Base-by-base conservation (phyloP, 1,140 invertebrate genomes). In the Condylostylus longicornis region DNA sequence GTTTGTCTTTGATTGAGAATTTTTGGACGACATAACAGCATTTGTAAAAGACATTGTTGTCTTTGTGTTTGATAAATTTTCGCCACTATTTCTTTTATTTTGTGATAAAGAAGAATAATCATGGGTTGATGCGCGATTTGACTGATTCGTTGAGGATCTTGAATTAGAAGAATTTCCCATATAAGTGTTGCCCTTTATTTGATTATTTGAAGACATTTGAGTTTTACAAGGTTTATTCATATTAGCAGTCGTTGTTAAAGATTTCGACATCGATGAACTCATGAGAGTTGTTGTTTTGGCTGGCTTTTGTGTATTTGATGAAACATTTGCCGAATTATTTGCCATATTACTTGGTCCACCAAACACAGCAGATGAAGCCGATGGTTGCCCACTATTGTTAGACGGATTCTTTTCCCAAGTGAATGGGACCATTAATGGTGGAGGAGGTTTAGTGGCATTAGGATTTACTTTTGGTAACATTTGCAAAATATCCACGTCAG, bases 401-500 rank as follows among this genome's bases (percentile, higher is more conserved):
- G 70, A 74, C 17, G 67, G 61, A 15, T 68, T 64, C 7, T 65
- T 62, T 5, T 61, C 51, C 3, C 56, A 44, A 18, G 63, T 52
- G 2, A 68, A 48, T 7, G 39, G 1, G 22, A 25, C 22, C 7
- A 8, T 25, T 10, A 44, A 17, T 5, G 41, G 29, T 12, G 37
- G 34, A 8, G 53, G 46, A 8, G 53, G 46, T 30, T 56, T 54
- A 18, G 52, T 57, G 28, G 62, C 45, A 20, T 64, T 58, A 42
- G 70, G 66, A 40, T 75, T 76, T 15, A 70, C 66, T 61, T 80
- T 70, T 43, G 79, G 74, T 47, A 93, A 59, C 63, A 93, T 77
- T 58, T 86, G 80, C 41, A 76, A 61, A 44, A 94, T 79, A 58
- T 96, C 89, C 6, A 84, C 83, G 40, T 96, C 89, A 5, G 89